phyloP scores from a whole-genome alignment of 2,113 vertebrate genomes.

The Sula dactylatra region DNA sequence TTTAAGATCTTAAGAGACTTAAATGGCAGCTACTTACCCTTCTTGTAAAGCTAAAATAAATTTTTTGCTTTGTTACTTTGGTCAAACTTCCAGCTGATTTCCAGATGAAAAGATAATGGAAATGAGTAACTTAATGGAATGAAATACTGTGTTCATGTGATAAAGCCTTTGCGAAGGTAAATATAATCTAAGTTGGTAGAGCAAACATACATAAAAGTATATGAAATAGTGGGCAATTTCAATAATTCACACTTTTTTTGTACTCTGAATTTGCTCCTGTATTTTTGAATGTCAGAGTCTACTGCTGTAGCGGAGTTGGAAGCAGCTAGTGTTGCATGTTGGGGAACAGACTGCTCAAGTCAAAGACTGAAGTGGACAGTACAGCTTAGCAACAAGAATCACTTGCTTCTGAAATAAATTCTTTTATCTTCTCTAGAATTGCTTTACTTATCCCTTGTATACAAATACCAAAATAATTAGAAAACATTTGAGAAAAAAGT shows the following conservation, averaged over 20 bases:
- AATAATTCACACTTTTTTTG: neutral
- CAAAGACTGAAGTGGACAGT: neutral
- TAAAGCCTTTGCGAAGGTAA: neutral
- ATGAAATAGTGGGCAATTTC: neutral
- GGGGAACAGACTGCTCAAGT: neutral
- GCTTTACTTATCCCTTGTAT: neutral
- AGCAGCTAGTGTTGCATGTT: accelerated
- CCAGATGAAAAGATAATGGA: neutral
- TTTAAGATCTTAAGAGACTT: neutral
- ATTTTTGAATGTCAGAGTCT: neutral
- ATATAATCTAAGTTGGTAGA: neutral
- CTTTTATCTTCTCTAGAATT: neutral
- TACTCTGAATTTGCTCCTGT: neutral
- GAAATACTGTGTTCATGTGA: neutral
- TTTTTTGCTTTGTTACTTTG: neutral
- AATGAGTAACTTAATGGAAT: neutral
- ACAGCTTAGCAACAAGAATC: neutral
- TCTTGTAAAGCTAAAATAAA: neutral
- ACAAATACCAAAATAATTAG: neutral
- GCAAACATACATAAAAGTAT: neutral
- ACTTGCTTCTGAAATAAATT: neutral
- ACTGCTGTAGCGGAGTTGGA: neutral
- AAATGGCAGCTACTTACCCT: neutral
- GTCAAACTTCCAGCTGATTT: neutral
- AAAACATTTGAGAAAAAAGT: neutral